Percentiles rank a stretch among this genome's conserved stretches.
Evolutionary conservation across 2,113 vertebrate genomes (phyloP).

Genomic region (Caretta caretta): DNA sequence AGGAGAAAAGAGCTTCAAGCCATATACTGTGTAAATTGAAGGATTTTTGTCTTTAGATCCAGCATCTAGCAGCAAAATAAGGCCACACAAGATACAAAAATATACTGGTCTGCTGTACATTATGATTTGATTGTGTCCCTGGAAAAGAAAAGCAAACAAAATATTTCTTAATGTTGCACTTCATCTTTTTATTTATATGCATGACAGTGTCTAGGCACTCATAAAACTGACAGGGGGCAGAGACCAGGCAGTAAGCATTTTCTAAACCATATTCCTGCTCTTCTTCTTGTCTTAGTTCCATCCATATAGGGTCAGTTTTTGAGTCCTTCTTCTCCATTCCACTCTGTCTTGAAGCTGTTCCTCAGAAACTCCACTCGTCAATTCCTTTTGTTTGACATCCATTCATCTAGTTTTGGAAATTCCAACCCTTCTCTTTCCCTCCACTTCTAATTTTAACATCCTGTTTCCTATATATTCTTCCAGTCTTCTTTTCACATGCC

Average conservation of each 20-base stretch:
- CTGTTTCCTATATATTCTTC: neutral
- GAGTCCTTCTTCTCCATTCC: neutral
- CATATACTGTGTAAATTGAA: constrained; percentile 88
- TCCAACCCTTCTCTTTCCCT: neutral
- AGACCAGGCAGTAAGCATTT: constrained; percentile 17
- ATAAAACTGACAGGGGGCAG: neutral
- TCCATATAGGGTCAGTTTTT: neutral
- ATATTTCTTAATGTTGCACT: constrained; percentile 10
- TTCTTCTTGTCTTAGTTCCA: neutral
- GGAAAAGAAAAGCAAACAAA: constrained; percentile 46
- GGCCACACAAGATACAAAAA: constrained; percentile 95
- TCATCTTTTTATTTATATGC: neutral
- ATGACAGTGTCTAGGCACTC: neutral
- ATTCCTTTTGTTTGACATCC: neutral
- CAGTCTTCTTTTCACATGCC: neutral
- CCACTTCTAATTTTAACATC: neutral
- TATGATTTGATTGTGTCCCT: constrained; percentile 98
- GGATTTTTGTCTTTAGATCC: constrained; percentile 86
- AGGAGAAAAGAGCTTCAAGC: constrained; percentile 89
- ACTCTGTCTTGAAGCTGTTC: neutral
- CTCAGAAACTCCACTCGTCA: neutral
- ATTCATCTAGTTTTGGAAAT: neutral
- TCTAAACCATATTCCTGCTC: constrained; percentile 13
- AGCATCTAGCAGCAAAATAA: constrained; percentile 94
- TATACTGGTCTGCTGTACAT: constrained; percentile 95